These are phyloP conservation scores for Typhlichthys eigenmanni DNA, from an alignment of 2,797 vertebrate genomes.

Conservation along the genomic window DNA sequence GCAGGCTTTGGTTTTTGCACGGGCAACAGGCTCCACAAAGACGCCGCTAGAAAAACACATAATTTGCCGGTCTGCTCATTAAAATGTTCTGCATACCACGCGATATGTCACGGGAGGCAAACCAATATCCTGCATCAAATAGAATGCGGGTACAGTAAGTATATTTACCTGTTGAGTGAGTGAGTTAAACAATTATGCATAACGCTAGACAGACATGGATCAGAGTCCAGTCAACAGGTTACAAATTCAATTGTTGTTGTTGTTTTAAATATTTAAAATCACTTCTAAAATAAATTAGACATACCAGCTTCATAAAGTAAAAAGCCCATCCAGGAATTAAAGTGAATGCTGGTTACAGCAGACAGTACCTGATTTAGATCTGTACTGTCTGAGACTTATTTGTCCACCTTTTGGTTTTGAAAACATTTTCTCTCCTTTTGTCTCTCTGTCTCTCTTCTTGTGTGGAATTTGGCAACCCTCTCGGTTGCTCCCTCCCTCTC, in stretches of 20 bases:
- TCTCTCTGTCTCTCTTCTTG: slow-evolving; percentile 28
- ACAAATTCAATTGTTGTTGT: too few relatives aligned
- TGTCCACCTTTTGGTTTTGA: too few relatives aligned
- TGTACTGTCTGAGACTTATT: too few relatives aligned
- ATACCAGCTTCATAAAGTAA: too few relatives aligned
- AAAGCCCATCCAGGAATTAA: too few relatives aligned
- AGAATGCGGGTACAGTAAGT: not conserved
- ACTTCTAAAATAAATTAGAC: too few relatives aligned
- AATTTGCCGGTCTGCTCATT: slow-evolving; percentile 6
- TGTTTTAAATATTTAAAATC: too few relatives aligned
- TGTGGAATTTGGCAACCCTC: slow-evolving; percentile 67
- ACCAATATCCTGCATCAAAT: not conserved
- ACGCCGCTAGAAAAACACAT: slow-evolving; percentile 17
- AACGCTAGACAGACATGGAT: too few relatives aligned
- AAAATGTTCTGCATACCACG: slow-evolving; percentile 22
- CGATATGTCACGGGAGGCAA: slow-evolving; percentile 2
- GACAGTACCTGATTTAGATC: too few relatives aligned
- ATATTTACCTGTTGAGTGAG: slow-evolving; percentile 33
- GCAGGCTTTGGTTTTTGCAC: slow-evolving; percentile 42
- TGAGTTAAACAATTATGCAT: too few relatives aligned
- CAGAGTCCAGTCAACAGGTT: too few relatives aligned
- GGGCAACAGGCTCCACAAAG: slow-evolving; percentile 27
- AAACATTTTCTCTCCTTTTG: not conserved
- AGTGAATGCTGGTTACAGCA: too few relatives aligned
- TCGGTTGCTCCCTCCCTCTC: slow-evolving; percentile 54